phyloP scores from a whole-genome alignment of 2,888 invertebrate species.

The Mesorhabditis spiculigera region DNA sequence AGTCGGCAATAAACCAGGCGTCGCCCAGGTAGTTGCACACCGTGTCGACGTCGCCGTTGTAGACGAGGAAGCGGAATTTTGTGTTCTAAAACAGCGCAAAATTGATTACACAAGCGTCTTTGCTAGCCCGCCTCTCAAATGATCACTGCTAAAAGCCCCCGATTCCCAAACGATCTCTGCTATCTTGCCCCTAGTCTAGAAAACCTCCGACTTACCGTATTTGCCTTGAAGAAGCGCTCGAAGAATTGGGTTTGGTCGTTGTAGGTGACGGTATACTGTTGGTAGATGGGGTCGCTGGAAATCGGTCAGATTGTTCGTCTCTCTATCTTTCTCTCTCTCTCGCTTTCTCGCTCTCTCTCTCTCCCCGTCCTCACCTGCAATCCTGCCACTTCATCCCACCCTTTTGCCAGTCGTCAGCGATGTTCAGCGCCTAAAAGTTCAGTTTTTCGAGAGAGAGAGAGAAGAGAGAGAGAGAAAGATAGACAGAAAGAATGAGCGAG shows the following conservation, averaged over 20 bases:
- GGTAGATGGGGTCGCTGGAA: slow-evolving; percentile 27
- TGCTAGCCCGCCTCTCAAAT: too few species aligned
- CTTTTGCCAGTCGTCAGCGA: slow-evolving; percentile 35
- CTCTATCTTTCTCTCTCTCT: too few species aligned
- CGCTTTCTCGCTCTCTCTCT: not conserved
- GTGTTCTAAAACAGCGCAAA: slow-evolving; percentile 16
- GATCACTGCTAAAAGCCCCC: too few species aligned
- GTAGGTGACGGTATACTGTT: slow-evolving; percentile 31
- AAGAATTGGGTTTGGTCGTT: slow-evolving; percentile 31
- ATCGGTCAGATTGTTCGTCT: not conserved
- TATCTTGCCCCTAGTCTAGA: too few species aligned
- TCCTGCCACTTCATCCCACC: slow-evolving; percentile 31
- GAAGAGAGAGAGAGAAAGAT: too few species aligned
- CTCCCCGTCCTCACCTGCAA: slow-evolving; percentile 29
- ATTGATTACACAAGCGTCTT: not conserved
- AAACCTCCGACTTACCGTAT: slow-evolving; percentile 8
- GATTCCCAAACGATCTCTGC: too few species aligned
- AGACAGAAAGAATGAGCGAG: too few species aligned
- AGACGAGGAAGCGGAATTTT: slow-evolving; percentile 47
- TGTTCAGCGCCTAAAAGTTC: slow-evolving; percentile 28
- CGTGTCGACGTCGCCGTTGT: slow-evolving; percentile 49
- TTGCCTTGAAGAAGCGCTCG: slow-evolving; percentile 22
- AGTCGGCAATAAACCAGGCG: slow-evolving; percentile 40
- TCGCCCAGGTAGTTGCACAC: slow-evolving; percentile 53
- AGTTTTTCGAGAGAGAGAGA: too few species aligned